Conservation (phyloP, 2,888 invertebrate genomes). For the Ecdyonurus torrentis region DNA sequence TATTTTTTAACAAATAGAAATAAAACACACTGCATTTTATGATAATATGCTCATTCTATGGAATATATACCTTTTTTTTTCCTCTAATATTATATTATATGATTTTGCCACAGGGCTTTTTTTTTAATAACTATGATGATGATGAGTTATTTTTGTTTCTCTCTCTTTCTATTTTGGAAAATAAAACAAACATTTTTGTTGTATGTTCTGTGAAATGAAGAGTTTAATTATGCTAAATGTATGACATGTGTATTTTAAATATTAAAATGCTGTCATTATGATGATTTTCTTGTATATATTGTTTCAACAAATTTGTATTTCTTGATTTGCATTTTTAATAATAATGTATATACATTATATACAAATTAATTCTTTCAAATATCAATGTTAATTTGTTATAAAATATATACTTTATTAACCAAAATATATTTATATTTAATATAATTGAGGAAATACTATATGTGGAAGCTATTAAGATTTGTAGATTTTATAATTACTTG, state of each 20-base stretch:
- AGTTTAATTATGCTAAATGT: background rate
- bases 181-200: too few relatives aligned
- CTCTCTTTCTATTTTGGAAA: too few relatives aligned
- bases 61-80: background rate
- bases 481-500: too few relatives aligned
- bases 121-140: too few relatives aligned
- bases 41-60: background rate
- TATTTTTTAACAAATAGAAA: background rate
- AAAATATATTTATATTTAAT: background rate
- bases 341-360: too few relatives aligned
- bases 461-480: too few relatives aligned
- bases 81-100: too few relatives aligned
- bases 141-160: too few relatives aligned
- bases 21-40: background rate
- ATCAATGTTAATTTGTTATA: background rate
- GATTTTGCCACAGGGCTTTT: too few relatives aligned
- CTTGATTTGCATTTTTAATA: background rate
- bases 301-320: too few relatives aligned
- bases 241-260: background rate
- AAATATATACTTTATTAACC: too few relatives aligned
- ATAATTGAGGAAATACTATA: background rate
- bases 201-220: background rate
- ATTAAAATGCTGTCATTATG: background rate
- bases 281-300: too few relatives aligned
- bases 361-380: background rate